Evolutionary conservation across 2,113 vertebrate species (phyloP).

Genomic region (Burhinus bistriatus): DNA sequence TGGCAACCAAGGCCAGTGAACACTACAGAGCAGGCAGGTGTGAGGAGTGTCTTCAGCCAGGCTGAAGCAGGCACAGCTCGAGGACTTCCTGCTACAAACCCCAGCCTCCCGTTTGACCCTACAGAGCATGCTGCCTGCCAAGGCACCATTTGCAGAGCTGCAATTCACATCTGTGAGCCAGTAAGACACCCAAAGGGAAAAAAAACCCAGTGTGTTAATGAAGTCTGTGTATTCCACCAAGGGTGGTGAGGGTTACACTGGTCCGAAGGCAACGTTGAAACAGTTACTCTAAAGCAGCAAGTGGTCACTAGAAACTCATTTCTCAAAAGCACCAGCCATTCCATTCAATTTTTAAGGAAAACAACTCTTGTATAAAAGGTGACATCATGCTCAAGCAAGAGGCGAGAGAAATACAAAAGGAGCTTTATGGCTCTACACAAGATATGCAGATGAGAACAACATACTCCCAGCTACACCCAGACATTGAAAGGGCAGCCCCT

Average conservation of each 20-base stretch:
- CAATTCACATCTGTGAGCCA: not conserved
- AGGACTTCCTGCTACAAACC: not conserved
- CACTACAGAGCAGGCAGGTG: not conserved
- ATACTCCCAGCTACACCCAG: not conserved
- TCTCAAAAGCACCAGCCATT: not conserved
- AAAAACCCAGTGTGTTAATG: not conserved
- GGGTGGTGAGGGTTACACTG: not conserved
- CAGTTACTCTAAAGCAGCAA: not conserved
- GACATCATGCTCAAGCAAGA: conserved; percentile 50
- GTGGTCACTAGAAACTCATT: not conserved
- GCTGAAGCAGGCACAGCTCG: not conserved
- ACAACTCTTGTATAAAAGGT: too few relatives aligned
- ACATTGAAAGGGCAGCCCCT: not conserved
- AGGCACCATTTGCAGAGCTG: not conserved
- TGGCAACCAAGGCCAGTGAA: not conserved
- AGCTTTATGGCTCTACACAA: conserved; percentile 31
- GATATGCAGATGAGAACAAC: conserved; percentile 34
- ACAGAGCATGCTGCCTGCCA: not conserved
- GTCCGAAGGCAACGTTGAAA: not conserved
- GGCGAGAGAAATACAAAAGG: conserved; percentile 60
- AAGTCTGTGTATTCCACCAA: not conserved
- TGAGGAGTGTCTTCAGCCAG: not conserved
- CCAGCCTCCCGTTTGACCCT: not conserved
- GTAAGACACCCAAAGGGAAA: not conserved
- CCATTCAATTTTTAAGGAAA: too few relatives aligned